These are phyloP conservation scores for Epirrhoe tristata DNA, from an alignment of 2,888 invertebrate genomes.

Conservation along the genomic window DNA sequence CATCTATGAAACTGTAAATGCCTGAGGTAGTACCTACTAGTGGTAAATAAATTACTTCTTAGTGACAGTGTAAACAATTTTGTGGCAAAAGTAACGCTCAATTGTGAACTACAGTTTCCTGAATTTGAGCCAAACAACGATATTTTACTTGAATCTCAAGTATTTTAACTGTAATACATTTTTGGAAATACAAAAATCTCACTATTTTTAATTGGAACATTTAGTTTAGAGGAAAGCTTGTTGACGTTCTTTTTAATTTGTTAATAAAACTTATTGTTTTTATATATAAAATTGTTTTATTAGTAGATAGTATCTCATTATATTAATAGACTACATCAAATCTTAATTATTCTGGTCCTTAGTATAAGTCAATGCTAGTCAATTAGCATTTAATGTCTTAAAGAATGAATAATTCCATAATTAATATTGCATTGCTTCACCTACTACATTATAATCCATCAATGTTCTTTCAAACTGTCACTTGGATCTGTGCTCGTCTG, in stretches of 20 bases:
- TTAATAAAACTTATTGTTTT: slow-evolving; percentile 43
- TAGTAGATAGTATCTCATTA: slow-evolving; percentile 18
- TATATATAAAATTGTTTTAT: slow-evolving; percentile 30
- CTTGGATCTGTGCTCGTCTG: too few species aligned
- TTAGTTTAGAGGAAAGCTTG: slow-evolving; percentile 3
- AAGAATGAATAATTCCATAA: too few species aligned
- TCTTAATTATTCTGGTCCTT: too few species aligned
- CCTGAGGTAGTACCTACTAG: too few species aligned
- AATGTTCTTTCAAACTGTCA: too few species aligned
- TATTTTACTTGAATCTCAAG: slow-evolving; percentile 32
- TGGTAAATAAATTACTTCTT: too few species aligned
- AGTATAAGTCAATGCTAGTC: too few species aligned
- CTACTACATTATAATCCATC: too few species aligned
- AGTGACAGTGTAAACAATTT: neutral
- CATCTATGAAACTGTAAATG: too few species aligned
- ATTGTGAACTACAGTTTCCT: slow-evolving; percentile 13
- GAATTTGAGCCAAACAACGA: slow-evolving; percentile 32
- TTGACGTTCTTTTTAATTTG: slow-evolving; percentile 31
- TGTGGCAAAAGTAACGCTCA: slow-evolving; percentile 10
- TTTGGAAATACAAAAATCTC: slow-evolving; percentile 10
- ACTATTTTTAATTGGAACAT: slow-evolving; percentile 8
- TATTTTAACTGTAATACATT: slow-evolving; percentile 5
- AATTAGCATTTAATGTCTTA: too few species aligned
- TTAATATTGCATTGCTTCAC: too few species aligned
- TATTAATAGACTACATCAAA: neutral